These are phyloP conservation scores for Arremon aurantiirostris DNA, from an alignment of 2,797 vertebrate species.

Conservation along the genomic window DNA sequence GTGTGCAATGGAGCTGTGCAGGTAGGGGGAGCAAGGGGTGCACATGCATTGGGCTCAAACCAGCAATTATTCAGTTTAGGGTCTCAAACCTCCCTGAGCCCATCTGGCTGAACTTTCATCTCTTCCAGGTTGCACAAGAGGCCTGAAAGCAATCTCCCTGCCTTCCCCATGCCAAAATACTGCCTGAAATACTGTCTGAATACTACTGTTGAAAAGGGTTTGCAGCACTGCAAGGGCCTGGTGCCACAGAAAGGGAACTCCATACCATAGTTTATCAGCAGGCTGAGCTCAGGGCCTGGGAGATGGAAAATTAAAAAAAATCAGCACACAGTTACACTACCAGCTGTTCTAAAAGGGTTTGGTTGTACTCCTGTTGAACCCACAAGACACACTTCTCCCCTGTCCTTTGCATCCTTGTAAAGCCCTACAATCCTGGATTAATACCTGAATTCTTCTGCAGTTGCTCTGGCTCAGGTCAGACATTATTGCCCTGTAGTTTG, in stretches of 20 bases:
- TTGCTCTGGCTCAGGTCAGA: not conserved
- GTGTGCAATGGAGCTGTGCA: not conserved
- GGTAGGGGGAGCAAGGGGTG: not conserved
- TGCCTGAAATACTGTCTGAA: not conserved
- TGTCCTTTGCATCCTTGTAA: not conserved
- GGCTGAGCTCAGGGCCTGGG: not conserved
- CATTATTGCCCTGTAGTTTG: accelerated
- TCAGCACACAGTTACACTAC: not conserved
- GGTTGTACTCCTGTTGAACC: not conserved
- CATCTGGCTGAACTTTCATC: not conserved
- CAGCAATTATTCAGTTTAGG: not conserved
- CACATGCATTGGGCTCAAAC: accelerated
- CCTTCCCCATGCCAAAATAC: not conserved
- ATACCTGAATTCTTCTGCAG: not conserved
- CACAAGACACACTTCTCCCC: not conserved
- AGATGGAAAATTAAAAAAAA: not conserved
- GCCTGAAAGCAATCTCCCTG: not conserved
- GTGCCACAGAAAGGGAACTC: not conserved
- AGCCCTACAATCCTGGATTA: not conserved
- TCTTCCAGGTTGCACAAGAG: not conserved
- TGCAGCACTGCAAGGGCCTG: accelerated
- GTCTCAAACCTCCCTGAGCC: not conserved
- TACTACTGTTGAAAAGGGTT: not conserved
- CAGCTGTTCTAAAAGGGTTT: not conserved
- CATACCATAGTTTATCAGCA: not conserved